These are phyloP conservation scores for Girardinichthys multiradiatus DNA, from an alignment of 2,113 vertebrate genomes.

Conservation along the genomic window DNA sequence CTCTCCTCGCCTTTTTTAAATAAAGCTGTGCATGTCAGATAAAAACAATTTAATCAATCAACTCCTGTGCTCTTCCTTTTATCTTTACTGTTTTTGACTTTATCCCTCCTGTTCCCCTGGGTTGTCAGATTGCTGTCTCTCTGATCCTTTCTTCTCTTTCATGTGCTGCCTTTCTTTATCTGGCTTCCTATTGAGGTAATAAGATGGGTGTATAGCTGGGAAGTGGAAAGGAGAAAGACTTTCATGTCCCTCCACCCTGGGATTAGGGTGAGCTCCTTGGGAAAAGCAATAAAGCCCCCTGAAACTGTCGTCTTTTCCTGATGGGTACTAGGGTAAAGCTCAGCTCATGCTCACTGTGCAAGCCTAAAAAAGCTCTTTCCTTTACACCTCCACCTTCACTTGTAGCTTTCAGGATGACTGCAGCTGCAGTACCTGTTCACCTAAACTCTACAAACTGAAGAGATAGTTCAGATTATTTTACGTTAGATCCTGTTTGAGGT, in stretches of 20 bases:
- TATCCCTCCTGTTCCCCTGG: slow-evolving; percentile 41
- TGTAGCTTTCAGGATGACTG: slow-evolving; percentile 36
- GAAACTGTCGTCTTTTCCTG: slow-evolving; percentile 59
- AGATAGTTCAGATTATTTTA: background rate
- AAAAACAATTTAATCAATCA: slow-evolving; percentile 65
- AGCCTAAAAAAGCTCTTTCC: slow-evolving; percentile 68
- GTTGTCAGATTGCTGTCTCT: slow-evolving; percentile 46
- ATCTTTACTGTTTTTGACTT: slow-evolving; percentile 55
- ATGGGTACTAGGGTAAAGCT: slow-evolving; percentile 63
- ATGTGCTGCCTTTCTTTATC: slow-evolving; percentile 62
- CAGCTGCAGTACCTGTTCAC: slow-evolving; percentile 3
- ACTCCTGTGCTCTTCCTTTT: slow-evolving; percentile 52
- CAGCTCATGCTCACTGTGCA: slow-evolving; percentile 49
- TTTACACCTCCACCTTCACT: slow-evolving; percentile 50
- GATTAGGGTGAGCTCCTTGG: slow-evolving; percentile 68
- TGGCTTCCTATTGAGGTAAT: slow-evolving; percentile 66
- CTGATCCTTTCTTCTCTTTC: slow-evolving; percentile 68
- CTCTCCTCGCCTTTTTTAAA: slow-evolving; percentile 39
- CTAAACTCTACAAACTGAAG: background rate
- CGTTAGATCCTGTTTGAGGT: too few species aligned
- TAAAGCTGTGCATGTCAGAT: slow-evolving; percentile 53
- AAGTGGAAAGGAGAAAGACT: slow-evolving; percentile 62
- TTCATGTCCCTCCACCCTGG: slow-evolving; percentile 70
- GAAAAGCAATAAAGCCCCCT: slow-evolving; percentile 67
- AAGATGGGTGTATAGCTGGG: slow-evolving; percentile 57